Percentiles rank a stretch among this genome's conserved stretches.
Conservation (phyloP, 2,888 invertebrate genomes). For the Stenotaenia linearis region DNA sequence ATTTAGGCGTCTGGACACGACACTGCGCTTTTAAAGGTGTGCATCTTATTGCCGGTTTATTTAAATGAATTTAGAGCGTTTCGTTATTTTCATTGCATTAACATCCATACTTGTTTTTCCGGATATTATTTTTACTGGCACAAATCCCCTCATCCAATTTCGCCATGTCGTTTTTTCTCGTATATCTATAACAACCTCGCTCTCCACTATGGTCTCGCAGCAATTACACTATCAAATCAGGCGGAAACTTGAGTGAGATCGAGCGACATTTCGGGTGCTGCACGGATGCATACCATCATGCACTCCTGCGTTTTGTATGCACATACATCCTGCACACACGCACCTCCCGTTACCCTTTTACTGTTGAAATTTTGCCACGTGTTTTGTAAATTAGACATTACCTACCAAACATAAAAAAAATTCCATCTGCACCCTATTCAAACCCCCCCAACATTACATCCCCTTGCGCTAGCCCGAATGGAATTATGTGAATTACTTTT, state of each 20-base stretch:
- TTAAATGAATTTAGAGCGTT: too few species aligned
- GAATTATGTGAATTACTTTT: neutral
- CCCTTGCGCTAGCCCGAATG: neutral
- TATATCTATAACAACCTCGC: constrained; percentile 1
- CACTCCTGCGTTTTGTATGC: neutral
- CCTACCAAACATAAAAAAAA: constrained; percentile 8
- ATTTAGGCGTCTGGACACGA: too few species aligned
- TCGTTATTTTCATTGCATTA: neutral
- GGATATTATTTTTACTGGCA: neutral
- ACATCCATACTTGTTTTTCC: neutral
- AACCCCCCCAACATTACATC: neutral
- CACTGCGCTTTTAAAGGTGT: too few species aligned
- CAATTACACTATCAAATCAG: constrained; percentile 26
- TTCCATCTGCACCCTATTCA: constrained; percentile 17
- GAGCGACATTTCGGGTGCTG: constrained; percentile 12
- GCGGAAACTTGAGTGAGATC: constrained; percentile 14
- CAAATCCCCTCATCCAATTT: neutral
- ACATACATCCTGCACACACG: neutral
- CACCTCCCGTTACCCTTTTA: neutral
- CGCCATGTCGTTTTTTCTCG: neutral
- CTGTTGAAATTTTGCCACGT: constrained; percentile 17
- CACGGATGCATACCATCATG: constrained; percentile 9
- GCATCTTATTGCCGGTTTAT: too few species aligned
- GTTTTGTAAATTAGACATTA: constrained; percentile 20
- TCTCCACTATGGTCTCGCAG: neutral